Evolutionary conservation across 1,140 invertebrate species (phyloP), one percentile per base, ranked within the genome.

Genomic region (Anadara kagoshimensis): DNA sequence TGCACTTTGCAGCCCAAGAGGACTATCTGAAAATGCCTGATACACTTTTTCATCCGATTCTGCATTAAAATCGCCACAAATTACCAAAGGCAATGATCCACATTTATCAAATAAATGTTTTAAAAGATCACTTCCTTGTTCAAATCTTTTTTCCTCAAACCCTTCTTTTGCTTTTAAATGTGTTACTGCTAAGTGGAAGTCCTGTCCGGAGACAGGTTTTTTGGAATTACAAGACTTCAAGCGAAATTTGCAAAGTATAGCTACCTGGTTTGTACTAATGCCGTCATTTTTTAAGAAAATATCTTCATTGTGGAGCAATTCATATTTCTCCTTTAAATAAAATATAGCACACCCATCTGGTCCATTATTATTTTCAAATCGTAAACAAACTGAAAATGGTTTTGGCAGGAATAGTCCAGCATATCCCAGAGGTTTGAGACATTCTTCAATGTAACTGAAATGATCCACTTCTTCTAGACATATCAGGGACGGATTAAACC

Each of bases 281-380:
- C 73, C 91, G 89, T 93, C 93, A 93, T 43, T 94, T 92, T 89
- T 93, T 91, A 95, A 87, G 54, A 93, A 90, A 69, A 93, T 87
- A 2, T 90, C 92, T 51, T 93, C 91, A 22, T 89, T 91, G 58
- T 90, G 84, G 8, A 93, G 66, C 29, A 94, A 84, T 69, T 93
- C 91, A 68, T 94, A 92, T 85, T 93, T 92, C 53, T 92, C 89
- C 51, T 89, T 90, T 53, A 91, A 90, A 83, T 92, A 94, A 86
- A 95, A 95, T 26, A 95, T 90, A 2, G 94, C 94, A 86, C 94
- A 95, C 5, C 94, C 94, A 88, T 95, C 94, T 0, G 94, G 94
- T 1, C 94, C 94, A 77, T 93, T 94, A 82, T 94, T 94, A 51
- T 92, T 92, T 66, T 91, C 87, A 51, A 94, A 91, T 62, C 85